Evolutionary conservation across 2,113 vertebrate genomes (phyloP).

Genomic region (Scytalopus superciliaris): DNA sequence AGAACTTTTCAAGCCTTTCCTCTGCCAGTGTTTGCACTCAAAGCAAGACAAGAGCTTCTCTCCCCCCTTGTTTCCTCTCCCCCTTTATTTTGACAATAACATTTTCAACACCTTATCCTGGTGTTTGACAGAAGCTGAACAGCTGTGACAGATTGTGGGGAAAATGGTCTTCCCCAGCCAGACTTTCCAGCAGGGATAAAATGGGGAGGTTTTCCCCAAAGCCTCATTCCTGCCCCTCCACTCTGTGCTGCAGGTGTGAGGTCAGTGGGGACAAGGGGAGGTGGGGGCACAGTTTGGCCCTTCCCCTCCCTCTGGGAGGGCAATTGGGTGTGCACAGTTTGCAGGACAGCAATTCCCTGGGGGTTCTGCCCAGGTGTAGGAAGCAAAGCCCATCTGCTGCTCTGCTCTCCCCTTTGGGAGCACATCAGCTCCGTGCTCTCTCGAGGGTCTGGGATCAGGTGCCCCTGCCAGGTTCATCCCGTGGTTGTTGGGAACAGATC

Average conservation of each 20-base stretch:
- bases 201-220: background rate
- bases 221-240: background rate
- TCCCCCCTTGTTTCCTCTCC: background rate
- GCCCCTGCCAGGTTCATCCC: background rate
- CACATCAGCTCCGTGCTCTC: background rate
- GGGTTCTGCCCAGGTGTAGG: background rate
- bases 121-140: background rate
- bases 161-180: background rate
- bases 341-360: background rate
- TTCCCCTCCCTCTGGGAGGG: background rate
- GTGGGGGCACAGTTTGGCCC: background rate
- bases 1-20: background rate
- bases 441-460: background rate
- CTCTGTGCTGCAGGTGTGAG: background rate
- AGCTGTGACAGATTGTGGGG: background rate
- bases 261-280: background rate
- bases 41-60: background rate
- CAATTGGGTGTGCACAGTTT: background rate
- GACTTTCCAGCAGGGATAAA: background rate
- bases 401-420: background rate
- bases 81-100: background rate
- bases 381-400: background rate
- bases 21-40: background rate
- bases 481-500: background rate
- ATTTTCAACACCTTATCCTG: background rate